A percentile compares a stretch with the other conserved stretches of the same genome.
Conservation (phyloP, 2,797 vertebrate genomes). For the Bovichtus diacanthus region DNA sequence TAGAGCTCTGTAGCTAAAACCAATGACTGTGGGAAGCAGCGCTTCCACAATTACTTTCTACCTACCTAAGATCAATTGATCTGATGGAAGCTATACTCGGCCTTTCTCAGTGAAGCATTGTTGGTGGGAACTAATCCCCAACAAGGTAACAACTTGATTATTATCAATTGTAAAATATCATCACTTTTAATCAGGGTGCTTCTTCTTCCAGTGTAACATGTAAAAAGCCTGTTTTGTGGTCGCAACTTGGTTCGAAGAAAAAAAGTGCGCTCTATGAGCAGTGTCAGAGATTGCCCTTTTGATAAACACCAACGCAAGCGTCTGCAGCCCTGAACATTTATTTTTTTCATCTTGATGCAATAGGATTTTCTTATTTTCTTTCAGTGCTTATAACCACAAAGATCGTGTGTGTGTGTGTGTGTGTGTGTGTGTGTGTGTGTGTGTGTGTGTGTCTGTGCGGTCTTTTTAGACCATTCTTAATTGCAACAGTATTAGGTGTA, state of each 20-base stretch:
- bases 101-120: slow-evolving; percentile 39
- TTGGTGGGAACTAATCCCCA: slow-evolving; percentile 42
- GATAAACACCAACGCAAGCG: slow-evolving; percentile 2
- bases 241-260: background rate
- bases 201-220: background rate
- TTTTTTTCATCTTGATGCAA: background rate
- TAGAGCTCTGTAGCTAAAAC: slow-evolving; percentile 76
- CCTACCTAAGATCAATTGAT: slow-evolving; percentile 69
- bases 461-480: background rate
- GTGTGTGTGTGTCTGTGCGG: background rate
- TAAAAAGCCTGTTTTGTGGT: background rate
- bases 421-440: background rate
- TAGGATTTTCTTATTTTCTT: background rate
- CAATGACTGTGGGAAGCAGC: slow-evolving; percentile 78
- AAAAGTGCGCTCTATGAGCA: background rate
- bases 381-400: background rate
- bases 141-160: slow-evolving; percentile 34
- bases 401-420: background rate
- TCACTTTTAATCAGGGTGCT: background rate
- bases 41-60: slow-evolving; percentile 79
- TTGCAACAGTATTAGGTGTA: background rate
- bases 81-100: slow-evolving; percentile 46
- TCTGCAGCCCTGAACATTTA: background rate
- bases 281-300: slow-evolving; percentile 15
- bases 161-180: background rate